Evolutionary conservation across 2,113 vertebrate genomes (phyloP).

Genomic region (Pedionomus torquatus): DNA sequence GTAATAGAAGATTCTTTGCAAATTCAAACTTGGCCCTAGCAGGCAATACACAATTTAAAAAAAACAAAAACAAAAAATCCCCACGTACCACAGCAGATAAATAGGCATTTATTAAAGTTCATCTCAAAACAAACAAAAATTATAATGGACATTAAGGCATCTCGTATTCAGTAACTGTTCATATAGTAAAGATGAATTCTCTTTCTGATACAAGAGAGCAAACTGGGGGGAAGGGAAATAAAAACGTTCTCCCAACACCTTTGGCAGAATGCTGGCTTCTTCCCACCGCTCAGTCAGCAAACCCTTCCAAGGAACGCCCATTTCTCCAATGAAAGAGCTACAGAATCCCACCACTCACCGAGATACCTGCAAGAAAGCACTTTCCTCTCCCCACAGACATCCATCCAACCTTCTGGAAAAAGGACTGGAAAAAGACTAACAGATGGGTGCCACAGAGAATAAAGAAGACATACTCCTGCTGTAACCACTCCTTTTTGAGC

Average conservation of each 20-base stretch:
- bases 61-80: background rate
- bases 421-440: background rate
- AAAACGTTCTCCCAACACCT: background rate
- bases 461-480: background rate
- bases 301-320: background rate
- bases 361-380: background rate
- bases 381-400: background rate
- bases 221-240: background rate
- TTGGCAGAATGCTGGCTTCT: background rate
- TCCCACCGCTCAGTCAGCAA: background rate
- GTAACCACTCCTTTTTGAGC: background rate
- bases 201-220: constrained; percentile 27
- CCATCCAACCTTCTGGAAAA: background rate
- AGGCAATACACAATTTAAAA: background rate
- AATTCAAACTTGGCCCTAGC: background rate
- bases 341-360: background rate
- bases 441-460: background rate
- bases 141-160: constrained; percentile 76
- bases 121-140: constrained; percentile 54
- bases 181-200: constrained; percentile 36
- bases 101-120: constrained; percentile 72
- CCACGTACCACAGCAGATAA: constrained; percentile 44
- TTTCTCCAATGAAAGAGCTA: background rate
- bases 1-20: background rate
- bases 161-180: constrained; percentile 29